Percentiles rank a stretch among this genome's conserved stretches.
Evolutionary conservation across 2,888 invertebrate genomes (phyloP).

Genomic region (Oxytorus armatus): DNA sequence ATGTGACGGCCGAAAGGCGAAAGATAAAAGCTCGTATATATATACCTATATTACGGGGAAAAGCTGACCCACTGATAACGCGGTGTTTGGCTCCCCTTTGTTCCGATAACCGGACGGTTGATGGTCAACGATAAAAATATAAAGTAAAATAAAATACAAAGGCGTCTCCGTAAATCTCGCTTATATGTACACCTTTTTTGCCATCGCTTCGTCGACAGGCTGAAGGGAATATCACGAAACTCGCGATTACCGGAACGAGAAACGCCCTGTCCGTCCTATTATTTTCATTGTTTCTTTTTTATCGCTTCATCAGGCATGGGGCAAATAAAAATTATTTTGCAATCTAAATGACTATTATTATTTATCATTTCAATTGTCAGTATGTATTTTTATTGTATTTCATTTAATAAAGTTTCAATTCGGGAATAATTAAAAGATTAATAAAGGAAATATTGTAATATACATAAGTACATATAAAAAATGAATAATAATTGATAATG

Average conservation of each 20-base stretch:
- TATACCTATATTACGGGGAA: conserved; percentile 50
- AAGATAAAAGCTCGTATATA: conserved; percentile 65
- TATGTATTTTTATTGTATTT: too few species aligned
- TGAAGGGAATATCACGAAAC: background rate
- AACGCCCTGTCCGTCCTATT: background rate
- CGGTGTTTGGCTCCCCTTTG: conserved; percentile 25
- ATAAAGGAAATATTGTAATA: too few species aligned
- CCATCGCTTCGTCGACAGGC: background rate
- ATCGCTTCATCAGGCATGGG: background rate
- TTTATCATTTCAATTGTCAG: too few species aligned
- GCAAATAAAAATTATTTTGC: too few species aligned
- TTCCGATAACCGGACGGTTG: conserved; percentile 44
- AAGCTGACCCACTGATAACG: conserved; percentile 56
- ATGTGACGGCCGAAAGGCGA: conserved; percentile 42
- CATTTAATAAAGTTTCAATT: too few species aligned
- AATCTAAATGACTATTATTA: too few species aligned
- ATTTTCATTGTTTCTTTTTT: background rate
- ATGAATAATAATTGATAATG: too few species aligned
- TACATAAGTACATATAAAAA: too few species aligned
- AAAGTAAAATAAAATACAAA: conserved; percentile 31
- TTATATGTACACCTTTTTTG: background rate
- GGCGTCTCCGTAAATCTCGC: conserved; percentile 12
- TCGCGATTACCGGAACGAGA: background rate
- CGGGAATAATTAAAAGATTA: too few species aligned
- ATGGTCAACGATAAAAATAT: conserved; percentile 49